Evolutionary conservation across 2,888 invertebrate species (phyloP), one percentile per base, ranked within the genome.

Genomic region (Dyspetes luteomarginatus): DNA sequence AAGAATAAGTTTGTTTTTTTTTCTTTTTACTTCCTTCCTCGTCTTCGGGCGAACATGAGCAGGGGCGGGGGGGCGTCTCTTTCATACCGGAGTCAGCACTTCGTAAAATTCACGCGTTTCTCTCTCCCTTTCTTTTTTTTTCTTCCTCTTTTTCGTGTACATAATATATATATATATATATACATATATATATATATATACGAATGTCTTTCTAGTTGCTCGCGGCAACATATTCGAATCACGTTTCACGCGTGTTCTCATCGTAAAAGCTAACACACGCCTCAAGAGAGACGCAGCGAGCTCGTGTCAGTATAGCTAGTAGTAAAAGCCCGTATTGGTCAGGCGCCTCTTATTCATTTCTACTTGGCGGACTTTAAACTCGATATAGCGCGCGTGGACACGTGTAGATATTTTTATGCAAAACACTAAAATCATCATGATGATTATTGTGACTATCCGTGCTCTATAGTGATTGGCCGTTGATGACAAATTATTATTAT

Each of bases 201-300:
- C 1, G 15, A 17, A 50, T 17, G 62, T 62, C 12, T 9, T 28
- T 26, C 56, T 30, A n/a, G n/a, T 76, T 69, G 67, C 28, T 45
- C 72, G 41, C 64, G 45, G 30, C 50, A 19, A 41, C 73, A 50
- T 68, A 84, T 82, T 84, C 84, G 81, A 84, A 84, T 84, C 82
- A 81, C 82, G 84, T 82, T 82, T 83, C 69, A 65, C 69, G 80
- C 74, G 62, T 80, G 78, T 81, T 82, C 79, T 77, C 76, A 71
- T 77, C 83, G 76, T 81, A 82, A 82, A 81, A 81, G 82, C 62
- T 69, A 52, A 26, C n/a, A n/a, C n/a, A n/a, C 45, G 48, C 62
- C 68, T 26, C 17, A 3, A 15, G 48, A 15, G 24, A 30, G 52
- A 48, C 4, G 12, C 17, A 17, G 15, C 48, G 48, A 45, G 41